These are phyloP conservation scores for Erythrocercus mccallii DNA, from an alignment of 2,113 vertebrate species.

Conservation along the genomic window DNA sequence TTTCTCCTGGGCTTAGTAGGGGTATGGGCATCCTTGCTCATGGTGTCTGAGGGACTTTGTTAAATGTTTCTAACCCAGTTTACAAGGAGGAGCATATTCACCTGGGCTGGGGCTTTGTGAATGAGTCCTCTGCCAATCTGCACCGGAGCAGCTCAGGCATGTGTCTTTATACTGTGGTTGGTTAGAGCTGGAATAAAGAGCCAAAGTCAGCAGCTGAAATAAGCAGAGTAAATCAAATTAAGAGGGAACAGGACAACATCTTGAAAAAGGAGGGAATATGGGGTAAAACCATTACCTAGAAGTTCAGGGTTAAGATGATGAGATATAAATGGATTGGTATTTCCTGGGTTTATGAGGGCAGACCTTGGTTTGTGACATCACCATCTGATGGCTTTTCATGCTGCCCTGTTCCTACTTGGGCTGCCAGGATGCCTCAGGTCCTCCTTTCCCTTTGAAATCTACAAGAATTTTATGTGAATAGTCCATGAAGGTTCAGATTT, in stretches of 20 bases:
- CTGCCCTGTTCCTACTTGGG: not conserved
- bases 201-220: slow-evolving; percentile 75
- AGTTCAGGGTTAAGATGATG: slow-evolving; percentile 59
- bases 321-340: slow-evolving; percentile 69
- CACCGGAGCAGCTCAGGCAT: not conserved
- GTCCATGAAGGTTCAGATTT: not conserved
- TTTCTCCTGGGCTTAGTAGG: not conserved
- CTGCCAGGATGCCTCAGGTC: not conserved
- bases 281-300: slow-evolving; percentile 51
- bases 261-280: slow-evolving; percentile 48
- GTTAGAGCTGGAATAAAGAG: slow-evolving; percentile 48
- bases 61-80: not conserved
- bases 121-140: not conserved
- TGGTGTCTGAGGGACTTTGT: not conserved
- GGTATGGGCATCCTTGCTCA: not conserved
- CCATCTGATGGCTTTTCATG: not conserved
- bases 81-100: not conserved
- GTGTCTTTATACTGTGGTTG: slow-evolving; percentile 48
- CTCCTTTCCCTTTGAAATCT: not conserved
- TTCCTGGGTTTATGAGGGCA: slow-evolving; percentile 59
- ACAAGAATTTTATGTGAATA: not conserved
- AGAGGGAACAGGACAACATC: slow-evolving; percentile 69
- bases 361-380: slow-evolving; percentile 36
- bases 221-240: slow-evolving; percentile 77
- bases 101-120: not conserved